A percentile compares a stretch with the other conserved stretches of the same genome.
phyloP scores from a whole-genome alignment of 53 echinoderm and acorn worm species.

The Astropecten irregularis region DNA sequence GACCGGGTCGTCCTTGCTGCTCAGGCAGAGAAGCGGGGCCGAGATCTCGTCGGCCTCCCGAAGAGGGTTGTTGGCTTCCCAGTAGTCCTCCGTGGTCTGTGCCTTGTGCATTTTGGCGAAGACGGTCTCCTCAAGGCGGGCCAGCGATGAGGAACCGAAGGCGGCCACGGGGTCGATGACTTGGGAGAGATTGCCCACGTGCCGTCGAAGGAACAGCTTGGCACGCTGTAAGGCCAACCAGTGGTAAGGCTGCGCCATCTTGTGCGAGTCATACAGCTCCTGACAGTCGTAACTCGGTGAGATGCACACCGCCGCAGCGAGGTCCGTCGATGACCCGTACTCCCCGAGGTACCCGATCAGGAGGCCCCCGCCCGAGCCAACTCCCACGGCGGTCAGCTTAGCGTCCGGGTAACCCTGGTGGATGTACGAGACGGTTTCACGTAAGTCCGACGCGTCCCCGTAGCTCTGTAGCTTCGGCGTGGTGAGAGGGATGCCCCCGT shows the following conservation, averaged over 20 bases:
- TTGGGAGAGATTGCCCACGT: slow-evolving; percentile 54
- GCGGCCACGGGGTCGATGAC: slow-evolving; percentile 73
- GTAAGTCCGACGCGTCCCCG: slow-evolving; percentile 81
- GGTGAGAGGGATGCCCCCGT: slow-evolving; percentile 68
- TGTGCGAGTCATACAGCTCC: slow-evolving; percentile 24
- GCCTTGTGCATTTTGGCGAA: slow-evolving; percentile 61
- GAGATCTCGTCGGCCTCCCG: slow-evolving; percentile 91
- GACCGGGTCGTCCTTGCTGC: slow-evolving; percentile 84
- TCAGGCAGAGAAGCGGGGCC: slow-evolving; percentile 84
- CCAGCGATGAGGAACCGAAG: slow-evolving; percentile 61
- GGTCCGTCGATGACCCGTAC: slow-evolving; percentile 82
- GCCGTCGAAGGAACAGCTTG: slow-evolving; percentile 65
- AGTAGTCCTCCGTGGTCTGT: slow-evolving; percentile 70
- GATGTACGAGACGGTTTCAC: slow-evolving; percentile 75
- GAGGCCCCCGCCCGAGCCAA: slow-evolving; percentile 74
- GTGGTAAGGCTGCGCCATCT: slow-evolving; percentile 49
- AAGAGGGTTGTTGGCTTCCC: slow-evolving; percentile 85
- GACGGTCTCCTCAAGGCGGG: slow-evolving; percentile 62
- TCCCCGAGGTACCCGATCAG: slow-evolving; percentile 86
- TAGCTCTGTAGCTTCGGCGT: slow-evolving; percentile 86
- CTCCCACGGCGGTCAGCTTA: slow-evolving; percentile 63
- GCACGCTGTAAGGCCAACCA: slow-evolving; percentile 83
- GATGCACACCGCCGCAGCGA: slow-evolving; percentile 81
- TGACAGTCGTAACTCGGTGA: slow-evolving; percentile 80
- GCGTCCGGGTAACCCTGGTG: slow-evolving; percentile 56